A percentile compares a stretch with the other conserved stretches of the same genome.
Conservation (phyloP, 2,888 invertebrate genomes). For the Acleris emargana region DNA sequence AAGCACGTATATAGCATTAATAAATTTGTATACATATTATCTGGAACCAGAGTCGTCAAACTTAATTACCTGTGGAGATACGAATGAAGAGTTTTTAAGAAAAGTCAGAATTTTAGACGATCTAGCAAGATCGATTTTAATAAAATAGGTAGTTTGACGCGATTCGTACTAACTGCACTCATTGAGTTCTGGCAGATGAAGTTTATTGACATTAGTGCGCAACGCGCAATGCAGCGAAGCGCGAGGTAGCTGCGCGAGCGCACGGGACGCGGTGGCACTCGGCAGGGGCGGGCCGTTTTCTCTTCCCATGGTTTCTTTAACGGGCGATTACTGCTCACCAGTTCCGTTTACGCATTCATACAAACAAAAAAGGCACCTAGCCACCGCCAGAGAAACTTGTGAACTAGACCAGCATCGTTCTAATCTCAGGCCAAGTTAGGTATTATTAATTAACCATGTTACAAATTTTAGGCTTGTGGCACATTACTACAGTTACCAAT, state of each 20-base stretch:
- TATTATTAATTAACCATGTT: neutral
- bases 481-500: neutral
- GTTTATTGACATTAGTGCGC: neutral
- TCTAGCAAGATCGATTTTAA: no score
- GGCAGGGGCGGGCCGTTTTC: conserved; percentile 55
- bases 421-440: neutral
- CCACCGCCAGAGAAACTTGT: conserved; percentile 47
- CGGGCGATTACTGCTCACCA: conserved; percentile 48
- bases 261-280: conserved; percentile 40
- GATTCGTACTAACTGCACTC: no score
- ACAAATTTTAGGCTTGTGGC: no score
- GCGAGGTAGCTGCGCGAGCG: conserved; percentile 18
- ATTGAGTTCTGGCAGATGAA: neutral
- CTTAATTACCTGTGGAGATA: no score
- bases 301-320: conserved; percentile 65
- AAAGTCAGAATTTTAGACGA: no score
- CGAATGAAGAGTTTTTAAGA: no score
- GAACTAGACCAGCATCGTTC: conserved; percentile 33
- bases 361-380: conserved; percentile 49
- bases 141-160: no score
- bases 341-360: conserved; percentile 50
- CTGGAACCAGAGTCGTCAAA: no score
- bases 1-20: no score
- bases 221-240: neutral
- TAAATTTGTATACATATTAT: no score